Conservation (phyloP, 2,888 invertebrate species). For the Cylloceria caligata region DNA sequence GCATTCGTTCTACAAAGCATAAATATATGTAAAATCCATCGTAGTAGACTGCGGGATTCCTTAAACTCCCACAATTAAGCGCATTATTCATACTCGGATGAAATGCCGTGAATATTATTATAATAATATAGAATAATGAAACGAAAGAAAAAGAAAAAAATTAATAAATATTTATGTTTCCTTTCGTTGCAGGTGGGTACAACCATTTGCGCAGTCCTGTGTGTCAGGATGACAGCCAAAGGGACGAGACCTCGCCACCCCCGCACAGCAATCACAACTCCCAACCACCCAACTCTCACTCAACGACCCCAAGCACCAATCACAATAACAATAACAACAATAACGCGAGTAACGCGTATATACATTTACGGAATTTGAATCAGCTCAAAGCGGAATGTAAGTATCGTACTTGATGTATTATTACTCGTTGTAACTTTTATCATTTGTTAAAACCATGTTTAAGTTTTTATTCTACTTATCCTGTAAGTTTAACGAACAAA, state of each 20-base stretch:
- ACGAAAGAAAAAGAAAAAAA: not conserved
- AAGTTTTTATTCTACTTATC: too few relatives aligned
- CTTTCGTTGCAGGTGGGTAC: constrained; percentile 85
- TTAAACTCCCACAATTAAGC: too few relatives aligned
- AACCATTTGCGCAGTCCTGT: constrained; percentile 86
- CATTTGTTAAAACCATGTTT: constrained; percentile 11
- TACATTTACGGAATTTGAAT: constrained; percentile 82
- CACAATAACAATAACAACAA: constrained; percentile 77
- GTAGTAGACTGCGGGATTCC: not conserved
- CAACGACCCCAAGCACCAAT: constrained; percentile 80
- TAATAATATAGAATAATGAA: not conserved
- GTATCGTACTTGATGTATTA: constrained; percentile 57
- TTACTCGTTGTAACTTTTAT: not conserved
- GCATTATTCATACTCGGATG: too few relatives aligned
- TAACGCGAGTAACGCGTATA: constrained; percentile 81
- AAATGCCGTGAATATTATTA: constrained; percentile 24
- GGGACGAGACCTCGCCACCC: constrained; percentile 83
- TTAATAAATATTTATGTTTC: constrained; percentile 17
- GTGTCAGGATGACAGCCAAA: constrained; percentile 83
- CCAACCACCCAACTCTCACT: constrained; percentile 81
- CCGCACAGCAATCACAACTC: constrained; percentile 79
- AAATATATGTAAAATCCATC: constrained; percentile 9
- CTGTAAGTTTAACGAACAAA: too few relatives aligned
- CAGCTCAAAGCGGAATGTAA: constrained; percentile 83
- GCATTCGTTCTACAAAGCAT: constrained; percentile 14